A percentile compares a stretch with the other conserved stretches of the same genome.
These are phyloP conservation scores for Mormyrus hasselquistii DNA, from an alignment of 2,797 vertebrate genomes.

Conservation along the genomic window DNA sequence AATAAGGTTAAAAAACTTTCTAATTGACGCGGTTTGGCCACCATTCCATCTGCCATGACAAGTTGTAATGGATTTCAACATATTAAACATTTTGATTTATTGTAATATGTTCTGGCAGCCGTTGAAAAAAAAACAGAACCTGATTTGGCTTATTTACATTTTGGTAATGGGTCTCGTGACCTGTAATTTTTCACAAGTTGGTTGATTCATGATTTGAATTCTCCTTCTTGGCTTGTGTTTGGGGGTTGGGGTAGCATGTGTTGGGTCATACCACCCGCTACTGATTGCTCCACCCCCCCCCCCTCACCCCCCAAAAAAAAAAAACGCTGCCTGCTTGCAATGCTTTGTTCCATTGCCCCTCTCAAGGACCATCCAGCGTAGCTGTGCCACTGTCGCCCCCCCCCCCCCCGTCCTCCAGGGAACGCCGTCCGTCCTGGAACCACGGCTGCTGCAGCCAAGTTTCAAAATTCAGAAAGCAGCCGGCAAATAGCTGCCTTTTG, in stretches of 20 bases:
- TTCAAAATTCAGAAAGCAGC: conserved; percentile 66
- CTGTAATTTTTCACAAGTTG: not conserved
- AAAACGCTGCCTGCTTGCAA: not conserved
- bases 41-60: not conserved
- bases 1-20: not conserved
- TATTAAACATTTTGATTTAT: conserved; percentile 19
- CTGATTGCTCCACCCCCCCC: conserved; percentile 7
- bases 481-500: conserved; percentile 60
- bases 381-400: conserved; percentile 35
- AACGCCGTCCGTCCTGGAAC: conserved; percentile 33
- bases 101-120: conserved; percentile 16
- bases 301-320: too few relatives aligned
- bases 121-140: not conserved
- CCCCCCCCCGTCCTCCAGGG: conserved; percentile 22
- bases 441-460: conserved; percentile 48
- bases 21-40: not conserved
- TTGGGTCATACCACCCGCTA: not conserved
- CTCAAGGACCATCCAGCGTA: conserved; percentile 34
- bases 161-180: not conserved
- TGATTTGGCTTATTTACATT: not conserved
- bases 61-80: not conserved
- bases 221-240: not conserved
- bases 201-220: not conserved
- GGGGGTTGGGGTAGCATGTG: not conserved
- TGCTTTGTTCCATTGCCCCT: not conserved